A percentile compares a stretch with the other conserved stretches of the same genome.
These are phyloP conservation scores for Rhagoletis pomonella DNA, from an alignment of 1,140 invertebrate genomes.

Conservation along the genomic window DNA sequence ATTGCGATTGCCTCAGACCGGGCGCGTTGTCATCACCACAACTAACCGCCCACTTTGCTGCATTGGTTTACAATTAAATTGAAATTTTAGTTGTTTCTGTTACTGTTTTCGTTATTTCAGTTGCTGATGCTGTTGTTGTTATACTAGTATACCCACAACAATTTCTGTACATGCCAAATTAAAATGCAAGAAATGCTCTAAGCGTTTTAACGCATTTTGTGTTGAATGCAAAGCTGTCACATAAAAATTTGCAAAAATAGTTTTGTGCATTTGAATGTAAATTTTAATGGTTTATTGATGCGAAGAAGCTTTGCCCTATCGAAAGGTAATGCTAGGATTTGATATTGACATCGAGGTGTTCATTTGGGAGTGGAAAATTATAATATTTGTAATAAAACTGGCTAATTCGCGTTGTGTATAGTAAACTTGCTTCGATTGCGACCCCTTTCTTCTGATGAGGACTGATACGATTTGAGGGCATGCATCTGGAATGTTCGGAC, in stretches of 20 bases:
- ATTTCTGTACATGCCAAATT: neutral
- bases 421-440: too few species aligned
- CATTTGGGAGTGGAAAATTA: too few species aligned
- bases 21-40: neutral
- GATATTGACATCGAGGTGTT: too few species aligned
- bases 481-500: too few species aligned
- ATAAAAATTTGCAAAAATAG: neutral
- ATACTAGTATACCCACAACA: neutral
- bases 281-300: neutral
- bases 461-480: too few species aligned
- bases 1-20: conserved; percentile 25
- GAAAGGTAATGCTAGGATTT: too few species aligned
- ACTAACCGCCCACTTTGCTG: conserved; percentile 36
- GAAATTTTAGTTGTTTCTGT: neutral
- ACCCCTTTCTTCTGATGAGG: too few species aligned
- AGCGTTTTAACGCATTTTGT: neutral
- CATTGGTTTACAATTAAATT: conserved; percentile 49
- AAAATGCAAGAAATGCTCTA: neutral
- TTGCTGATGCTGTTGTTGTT: neutral
- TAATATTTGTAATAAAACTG: too few species aligned
- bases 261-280: neutral
- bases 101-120: neutral
- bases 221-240: conserved; percentile 12
- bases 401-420: too few species aligned
- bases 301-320: too few species aligned